Percentiles rank a stretch among this genome's conserved stretches.
These are phyloP conservation scores for Rhegmatorhina hoffmannsi DNA, from an alignment of 2,113 vertebrate genomes.

Conservation along the genomic window DNA sequence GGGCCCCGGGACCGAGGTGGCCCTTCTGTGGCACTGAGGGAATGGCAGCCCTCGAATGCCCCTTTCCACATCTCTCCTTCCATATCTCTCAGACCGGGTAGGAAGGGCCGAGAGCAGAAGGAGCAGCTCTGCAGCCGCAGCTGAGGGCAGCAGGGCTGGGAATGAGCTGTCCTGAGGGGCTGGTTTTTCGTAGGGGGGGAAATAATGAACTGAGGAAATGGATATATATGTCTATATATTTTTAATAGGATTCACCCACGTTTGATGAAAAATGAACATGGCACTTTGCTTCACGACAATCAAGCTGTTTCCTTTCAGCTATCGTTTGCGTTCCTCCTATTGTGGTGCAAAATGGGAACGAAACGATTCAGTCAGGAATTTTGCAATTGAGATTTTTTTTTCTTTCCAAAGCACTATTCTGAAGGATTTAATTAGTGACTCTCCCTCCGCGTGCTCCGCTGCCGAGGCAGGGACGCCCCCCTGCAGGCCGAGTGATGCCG, in stretches of 20 bases:
- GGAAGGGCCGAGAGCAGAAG: background rate
- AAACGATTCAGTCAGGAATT: constrained; percentile 34
- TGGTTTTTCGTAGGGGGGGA: rapidly evolving
- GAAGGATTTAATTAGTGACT: background rate
- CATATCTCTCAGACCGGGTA: rapidly evolving
- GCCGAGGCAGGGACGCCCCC: background rate
- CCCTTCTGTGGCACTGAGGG: background rate
- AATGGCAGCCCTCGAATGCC: background rate
- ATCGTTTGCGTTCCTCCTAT: background rate
- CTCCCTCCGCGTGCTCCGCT: background rate
- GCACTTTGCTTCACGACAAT: background rate
- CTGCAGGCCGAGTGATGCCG: background rate
- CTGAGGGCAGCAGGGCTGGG: background rate
- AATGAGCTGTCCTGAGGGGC: background rate
- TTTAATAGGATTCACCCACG: background rate
- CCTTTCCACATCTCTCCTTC: rapidly evolving
- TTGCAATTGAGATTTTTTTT: background rate
- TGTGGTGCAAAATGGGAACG: background rate
- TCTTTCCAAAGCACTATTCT: background rate
- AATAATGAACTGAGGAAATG: background rate
- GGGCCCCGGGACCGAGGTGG: rapidly evolving
- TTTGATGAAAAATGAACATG: background rate
- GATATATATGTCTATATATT: background rate
- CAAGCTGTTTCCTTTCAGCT: constrained; percentile 29
- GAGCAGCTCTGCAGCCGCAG: rapidly evolving